A percentile compares a stretch with the other conserved stretches of the same genome.
These are phyloP conservation scores for Carlito syrichta DNA, from an alignment of 2,113 vertebrate genomes.

Conservation along the genomic window DNA sequence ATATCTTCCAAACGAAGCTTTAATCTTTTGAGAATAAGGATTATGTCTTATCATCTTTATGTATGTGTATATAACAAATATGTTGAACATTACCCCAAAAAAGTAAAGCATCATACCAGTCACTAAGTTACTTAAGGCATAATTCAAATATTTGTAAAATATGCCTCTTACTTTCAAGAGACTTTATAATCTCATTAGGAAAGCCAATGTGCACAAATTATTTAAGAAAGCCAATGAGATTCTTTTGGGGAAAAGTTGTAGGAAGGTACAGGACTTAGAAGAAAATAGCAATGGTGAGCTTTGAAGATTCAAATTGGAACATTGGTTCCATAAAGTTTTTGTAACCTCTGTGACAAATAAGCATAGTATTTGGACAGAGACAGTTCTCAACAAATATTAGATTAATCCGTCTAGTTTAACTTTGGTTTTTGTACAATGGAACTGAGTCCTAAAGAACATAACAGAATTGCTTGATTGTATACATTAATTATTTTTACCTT, in stretches of 20 bases:
- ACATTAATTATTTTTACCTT: neutral
- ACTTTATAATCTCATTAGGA: neutral
- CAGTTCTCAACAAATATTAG: neutral
- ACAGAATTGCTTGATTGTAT: neutral
- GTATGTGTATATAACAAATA: neutral
- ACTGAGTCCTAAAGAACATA: neutral
- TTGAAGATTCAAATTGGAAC: neutral
- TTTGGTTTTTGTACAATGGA: neutral
- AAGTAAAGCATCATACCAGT: neutral
- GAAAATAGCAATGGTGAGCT: neutral
- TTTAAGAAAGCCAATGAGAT: neutral
- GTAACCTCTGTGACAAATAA: neutral
- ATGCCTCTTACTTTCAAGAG: neutral
- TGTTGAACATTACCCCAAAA: neutral
- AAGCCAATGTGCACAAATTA: neutral
- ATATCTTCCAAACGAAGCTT: neutral
- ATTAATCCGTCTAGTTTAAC: neutral
- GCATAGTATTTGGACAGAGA: neutral
- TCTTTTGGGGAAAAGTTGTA: neutral
- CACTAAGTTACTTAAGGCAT: neutral
- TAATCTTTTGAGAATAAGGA: neutral
- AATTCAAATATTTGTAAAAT: neutral
- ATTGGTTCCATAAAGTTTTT: neutral
- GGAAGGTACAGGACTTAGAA: neutral
- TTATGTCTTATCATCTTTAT: neutral